Evolutionary conservation across 2,797 vertebrate species (phyloP).

Genomic region (Champsocephalus gunnari): DNA sequence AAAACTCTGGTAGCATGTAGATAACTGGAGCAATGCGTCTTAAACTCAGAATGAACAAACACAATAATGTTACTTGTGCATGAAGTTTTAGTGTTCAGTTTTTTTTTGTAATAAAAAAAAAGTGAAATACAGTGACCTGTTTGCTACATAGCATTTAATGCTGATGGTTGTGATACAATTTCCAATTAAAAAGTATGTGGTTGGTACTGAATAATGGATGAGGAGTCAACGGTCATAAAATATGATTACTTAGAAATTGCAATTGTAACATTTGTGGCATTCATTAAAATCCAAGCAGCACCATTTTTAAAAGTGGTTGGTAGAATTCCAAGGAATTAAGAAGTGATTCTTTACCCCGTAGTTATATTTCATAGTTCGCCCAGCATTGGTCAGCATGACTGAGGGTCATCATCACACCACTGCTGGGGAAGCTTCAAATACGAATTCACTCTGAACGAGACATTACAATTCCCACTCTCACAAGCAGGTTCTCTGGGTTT

Average conservation of each 20-base stretch:
- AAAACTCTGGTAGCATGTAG: conserved; percentile 28
- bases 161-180: not conserved
- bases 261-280: conserved; percentile 27
- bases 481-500: not conserved
- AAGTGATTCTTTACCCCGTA: conserved; percentile 71
- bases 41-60: conserved; percentile 3
- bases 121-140: too few relatives aligned
- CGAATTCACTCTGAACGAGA: conserved; percentile 13
- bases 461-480: not conserved
- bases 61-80: not conserved
- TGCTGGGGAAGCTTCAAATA: conserved; percentile 14
- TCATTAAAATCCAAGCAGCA: conserved; percentile 54
- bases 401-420: conserved; percentile 7
- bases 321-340: conserved; percentile 37
- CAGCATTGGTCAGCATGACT: conserved; percentile 3
- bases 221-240: conserved; percentile 17
- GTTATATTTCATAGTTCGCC: conserved; percentile 25
- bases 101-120: not conserved
- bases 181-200: conserved; percentile 25
- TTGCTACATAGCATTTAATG: too few relatives aligned
- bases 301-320: conserved; percentile 23
- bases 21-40: conserved; percentile 17
- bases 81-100: conserved; percentile 58
- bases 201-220: conserved; percentile 12
- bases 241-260: conserved; percentile 12